Evolutionary conservation across 2,797 vertebrate species (phyloP).

Genomic region (Arremon aurantiirostris): DNA sequence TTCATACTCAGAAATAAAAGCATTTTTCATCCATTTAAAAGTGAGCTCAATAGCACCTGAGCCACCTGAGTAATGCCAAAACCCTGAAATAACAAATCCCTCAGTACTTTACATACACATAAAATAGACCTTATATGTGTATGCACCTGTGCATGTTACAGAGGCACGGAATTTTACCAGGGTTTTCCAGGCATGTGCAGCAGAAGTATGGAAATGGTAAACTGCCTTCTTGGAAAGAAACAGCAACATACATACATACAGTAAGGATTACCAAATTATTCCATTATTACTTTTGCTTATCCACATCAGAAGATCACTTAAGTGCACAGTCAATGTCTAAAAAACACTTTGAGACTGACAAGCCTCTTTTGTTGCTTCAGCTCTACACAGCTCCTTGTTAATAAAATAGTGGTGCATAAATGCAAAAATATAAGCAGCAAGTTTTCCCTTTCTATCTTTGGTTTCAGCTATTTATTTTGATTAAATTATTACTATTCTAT

Average conservation of each 20-base stretch:
- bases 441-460: neutral
- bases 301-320: neutral
- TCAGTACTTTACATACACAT: neutral
- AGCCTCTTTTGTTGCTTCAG: neutral
- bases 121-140: neutral
- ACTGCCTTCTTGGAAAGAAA: neutral
- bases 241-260: neutral
- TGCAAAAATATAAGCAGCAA: neutral
- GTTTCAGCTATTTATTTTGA: neutral
- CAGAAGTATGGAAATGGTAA: neutral
- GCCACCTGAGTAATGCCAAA: neutral
- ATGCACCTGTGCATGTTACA: fast-evolving
- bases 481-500: neutral
- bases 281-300: neutral
- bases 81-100: neutral
- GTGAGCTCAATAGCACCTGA: neutral
- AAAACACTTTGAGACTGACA: neutral
- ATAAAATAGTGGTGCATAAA: neutral
- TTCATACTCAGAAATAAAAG: neutral
- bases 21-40: neutral
- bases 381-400: neutral
- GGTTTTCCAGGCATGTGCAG: neutral
- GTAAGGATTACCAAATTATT: neutral
- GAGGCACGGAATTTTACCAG: neutral
- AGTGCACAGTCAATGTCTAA: neutral